Evolutionary conservation across 2,113 vertebrate genomes (phyloP), one percentile per base, ranked within the genome.

Genomic region (Pseudorectes ferrugineus): DNA sequence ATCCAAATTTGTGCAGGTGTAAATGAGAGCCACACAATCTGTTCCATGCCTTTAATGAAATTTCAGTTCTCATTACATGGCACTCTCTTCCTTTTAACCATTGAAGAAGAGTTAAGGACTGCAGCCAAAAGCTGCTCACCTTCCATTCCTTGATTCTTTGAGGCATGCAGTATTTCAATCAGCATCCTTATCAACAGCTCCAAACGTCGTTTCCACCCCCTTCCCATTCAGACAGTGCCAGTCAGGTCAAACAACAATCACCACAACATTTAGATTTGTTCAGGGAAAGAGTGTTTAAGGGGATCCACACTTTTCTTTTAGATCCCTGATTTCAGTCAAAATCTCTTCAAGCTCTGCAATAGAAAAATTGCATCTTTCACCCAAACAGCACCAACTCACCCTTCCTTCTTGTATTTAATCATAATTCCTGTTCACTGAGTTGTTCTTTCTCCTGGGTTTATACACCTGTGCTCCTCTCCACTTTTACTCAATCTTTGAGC

Each of bases 1-100:
- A 92, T 78, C 77, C 83, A 91, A 59, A 78, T 29, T 55, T 48
- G 38, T 68, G 59, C 95, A 95, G 83, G 92, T 96, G 57, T 89
- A 83, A 74, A 63, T 43, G 55, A 84, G 80, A 95, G 40, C 51
- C 51, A 84, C 89, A 57, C 76, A 71, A 70, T 73, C 94, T 93
- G 76, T 92, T 90, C 59, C 43, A 11, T 62, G 68, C 54, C 54
- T 85, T 94, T 63, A 71, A 66, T 55, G 77, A 80, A 35, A 84
- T 62, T 80, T 59, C 72, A 84, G 43, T 40, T 51, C 55, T 55
- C 51, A 23, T 12, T 77, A 51, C 36, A 11, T 33, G 40, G 36
- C 24, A 38, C 21, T 51, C 33, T 75, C 46, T 84, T 88, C 36
- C 24, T 93, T 93, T 77, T 71, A 93, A 59, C 31, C 6, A 3